Conservation (phyloP, 2,797 vertebrate species). For the Cheirogaleus major region DNA sequence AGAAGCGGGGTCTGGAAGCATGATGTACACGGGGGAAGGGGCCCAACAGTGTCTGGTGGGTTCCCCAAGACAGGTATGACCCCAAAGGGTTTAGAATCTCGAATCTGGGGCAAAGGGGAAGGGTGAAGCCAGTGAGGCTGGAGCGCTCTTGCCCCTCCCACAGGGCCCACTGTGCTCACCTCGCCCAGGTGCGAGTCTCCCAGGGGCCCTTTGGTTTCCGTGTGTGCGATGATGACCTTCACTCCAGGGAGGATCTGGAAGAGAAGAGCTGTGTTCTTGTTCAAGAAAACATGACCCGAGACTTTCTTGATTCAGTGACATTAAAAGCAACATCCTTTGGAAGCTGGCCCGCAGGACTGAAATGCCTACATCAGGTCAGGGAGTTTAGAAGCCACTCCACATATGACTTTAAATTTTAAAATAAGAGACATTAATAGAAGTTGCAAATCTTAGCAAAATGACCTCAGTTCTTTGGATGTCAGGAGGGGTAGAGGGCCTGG, state of each 20-base stretch:
- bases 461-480: neutral
- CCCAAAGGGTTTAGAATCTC: neutral
- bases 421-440: neutral
- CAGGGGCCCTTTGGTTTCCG: constrained; percentile 96
- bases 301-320: neutral
- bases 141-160: neutral
- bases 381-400: neutral
- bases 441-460: neutral
- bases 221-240: constrained; percentile 98
- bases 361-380: neutral
- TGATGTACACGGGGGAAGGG: neutral
- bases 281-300: neutral
- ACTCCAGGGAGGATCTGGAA: constrained; percentile 96
- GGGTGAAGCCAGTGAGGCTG: neutral
- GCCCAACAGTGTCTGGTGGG: neutral
- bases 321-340: neutral
- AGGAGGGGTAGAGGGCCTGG: neutral
- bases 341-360: neutral
- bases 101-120: neutral
- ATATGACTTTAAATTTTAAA: neutral
- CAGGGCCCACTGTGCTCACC: constrained; percentile 80
- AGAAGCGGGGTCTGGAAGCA: neutral
- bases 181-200: constrained; percentile 97
- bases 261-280: neutral
- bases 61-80: neutral